These are phyloP conservation scores for Phylloscopus trochilus DNA, from an alignment of 2,113 vertebrate species.

Conservation along the genomic window DNA sequence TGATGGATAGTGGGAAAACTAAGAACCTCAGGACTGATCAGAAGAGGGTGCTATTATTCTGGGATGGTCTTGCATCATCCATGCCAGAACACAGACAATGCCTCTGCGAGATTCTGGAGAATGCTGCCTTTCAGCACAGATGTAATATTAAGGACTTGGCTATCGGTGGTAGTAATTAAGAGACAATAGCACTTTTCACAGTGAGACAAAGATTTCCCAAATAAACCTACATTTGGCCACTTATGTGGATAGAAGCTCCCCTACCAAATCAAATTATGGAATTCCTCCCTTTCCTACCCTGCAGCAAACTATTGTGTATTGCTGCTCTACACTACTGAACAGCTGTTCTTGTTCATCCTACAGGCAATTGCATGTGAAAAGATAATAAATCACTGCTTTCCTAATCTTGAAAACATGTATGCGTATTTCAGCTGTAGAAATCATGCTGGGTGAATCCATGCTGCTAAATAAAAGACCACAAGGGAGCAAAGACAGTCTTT, in stretches of 20 bases:
- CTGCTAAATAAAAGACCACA: not conserved
- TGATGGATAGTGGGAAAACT: not conserved
- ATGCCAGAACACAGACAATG: not conserved
- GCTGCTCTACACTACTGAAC: slow-evolving; percentile 30
- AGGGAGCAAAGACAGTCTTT: not conserved
- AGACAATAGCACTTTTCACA: slow-evolving; percentile 37
- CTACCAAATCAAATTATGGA: slow-evolving; percentile 31
- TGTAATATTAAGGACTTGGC: slow-evolving; percentile 36
- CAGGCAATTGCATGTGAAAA: slow-evolving; percentile 49
- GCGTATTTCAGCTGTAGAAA: not conserved
- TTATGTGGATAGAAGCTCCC: slow-evolving; percentile 3
- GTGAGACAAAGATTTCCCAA: slow-evolving; percentile 13
- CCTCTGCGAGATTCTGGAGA: not conserved
- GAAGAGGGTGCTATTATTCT: slow-evolving; percentile 55
- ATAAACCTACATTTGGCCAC: slow-evolving; percentile 30
- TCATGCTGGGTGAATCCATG: not conserved
- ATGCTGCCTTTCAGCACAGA: slow-evolving; percentile 6
- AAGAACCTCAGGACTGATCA: not conserved
- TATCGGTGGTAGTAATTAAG: not conserved
- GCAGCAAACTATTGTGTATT: slow-evolving; percentile 29
- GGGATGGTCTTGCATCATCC: not conserved
- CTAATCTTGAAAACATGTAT: not conserved
- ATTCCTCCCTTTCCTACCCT: slow-evolving; percentile 36
- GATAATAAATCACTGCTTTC: slow-evolving; percentile 54
- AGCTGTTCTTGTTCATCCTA: slow-evolving; percentile 56